Evolutionary conservation across 2,113 vertebrate genomes (phyloP).

Genomic region (Tringa solitaria): DNA sequence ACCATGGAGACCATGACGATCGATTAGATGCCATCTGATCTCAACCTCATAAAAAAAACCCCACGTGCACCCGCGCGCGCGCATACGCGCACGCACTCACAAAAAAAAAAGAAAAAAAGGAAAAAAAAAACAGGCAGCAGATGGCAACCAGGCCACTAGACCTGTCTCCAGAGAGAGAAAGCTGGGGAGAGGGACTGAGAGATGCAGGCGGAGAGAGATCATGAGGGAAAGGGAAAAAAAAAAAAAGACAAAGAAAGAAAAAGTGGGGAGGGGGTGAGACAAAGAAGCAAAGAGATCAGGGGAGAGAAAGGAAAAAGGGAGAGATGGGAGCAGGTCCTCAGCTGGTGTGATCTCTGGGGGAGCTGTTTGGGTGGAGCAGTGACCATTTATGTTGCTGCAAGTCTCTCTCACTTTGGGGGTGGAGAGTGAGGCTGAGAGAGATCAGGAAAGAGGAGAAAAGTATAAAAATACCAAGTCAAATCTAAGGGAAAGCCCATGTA

Average conservation of each 20-base stretch:
- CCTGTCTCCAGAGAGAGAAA: constrained; percentile 75
- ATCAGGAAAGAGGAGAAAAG: background rate
- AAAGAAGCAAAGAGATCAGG: background rate
- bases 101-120: background rate
- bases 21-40: constrained; percentile 89
- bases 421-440: background rate
- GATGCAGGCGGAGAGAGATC: background rate
- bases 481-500: background rate
- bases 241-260: constrained; percentile 1
- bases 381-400: background rate
- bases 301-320: background rate
- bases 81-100: background rate
- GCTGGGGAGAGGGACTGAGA: constrained; percentile 47
- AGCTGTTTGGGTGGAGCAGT: background rate
- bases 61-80: background rate
- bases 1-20: constrained; percentile 87
- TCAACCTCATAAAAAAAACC: constrained; percentile 82
- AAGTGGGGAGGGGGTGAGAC: background rate
- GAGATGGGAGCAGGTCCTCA: background rate
- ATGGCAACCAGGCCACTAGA: constrained; percentile 83
- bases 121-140: constrained; percentile 74
- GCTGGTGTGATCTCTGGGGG: background rate
- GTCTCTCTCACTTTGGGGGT: background rate
- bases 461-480: background rate
- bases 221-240: background rate